Evolutionary conservation across 2,113 vertebrate genomes (phyloP).

Genomic region (Rhinolophus ferrumequinum): DNA sequence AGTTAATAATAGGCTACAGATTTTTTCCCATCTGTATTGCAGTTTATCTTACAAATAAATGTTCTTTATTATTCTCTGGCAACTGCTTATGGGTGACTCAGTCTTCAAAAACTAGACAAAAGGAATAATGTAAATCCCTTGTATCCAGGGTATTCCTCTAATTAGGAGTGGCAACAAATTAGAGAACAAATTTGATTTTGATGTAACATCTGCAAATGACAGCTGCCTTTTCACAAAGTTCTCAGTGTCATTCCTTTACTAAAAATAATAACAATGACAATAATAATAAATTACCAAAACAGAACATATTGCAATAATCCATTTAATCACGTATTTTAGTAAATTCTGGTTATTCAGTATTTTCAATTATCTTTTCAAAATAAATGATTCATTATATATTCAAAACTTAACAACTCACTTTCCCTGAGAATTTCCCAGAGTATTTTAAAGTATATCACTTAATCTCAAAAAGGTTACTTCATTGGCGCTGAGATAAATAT

Average conservation of each 20-base stretch:
- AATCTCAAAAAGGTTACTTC: conserved; percentile 36
- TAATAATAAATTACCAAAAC: background rate
- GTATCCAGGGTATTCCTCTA: conserved; percentile 84
- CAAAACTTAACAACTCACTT: conserved; percentile 43
- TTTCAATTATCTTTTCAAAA: conserved; percentile 48
- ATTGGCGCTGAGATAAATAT: conserved; percentile 14
- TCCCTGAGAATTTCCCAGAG: conserved; percentile 14
- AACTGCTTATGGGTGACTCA: conserved; percentile 82
- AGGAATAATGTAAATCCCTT: conserved; percentile 83
- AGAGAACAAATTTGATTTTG: conserved; percentile 84
- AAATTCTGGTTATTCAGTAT: conserved; percentile 34
- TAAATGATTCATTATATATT: conserved; percentile 42
- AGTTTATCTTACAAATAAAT: conserved; percentile 83
- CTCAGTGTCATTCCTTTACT: conserved; percentile 80
- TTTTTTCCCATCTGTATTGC: conserved; percentile 80
- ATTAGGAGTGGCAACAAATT: conserved; percentile 85
- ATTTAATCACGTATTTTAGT: conserved; percentile 51
- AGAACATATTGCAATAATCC: background rate
- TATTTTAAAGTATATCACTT: conserved; percentile 46
- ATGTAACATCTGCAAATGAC: conserved; percentile 84
- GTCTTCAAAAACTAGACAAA: conserved; percentile 85
- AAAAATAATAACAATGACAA: conserved; percentile 59
- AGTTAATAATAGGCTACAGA: conserved; percentile 78
- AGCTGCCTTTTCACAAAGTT: conserved; percentile 78
- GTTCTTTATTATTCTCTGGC: conserved; percentile 82